Percentiles rank a stretch among this genome's conserved stretches.
Evolutionary conservation across 2,113 vertebrate species (phyloP).

Genomic region (Zosterops japonicus): DNA sequence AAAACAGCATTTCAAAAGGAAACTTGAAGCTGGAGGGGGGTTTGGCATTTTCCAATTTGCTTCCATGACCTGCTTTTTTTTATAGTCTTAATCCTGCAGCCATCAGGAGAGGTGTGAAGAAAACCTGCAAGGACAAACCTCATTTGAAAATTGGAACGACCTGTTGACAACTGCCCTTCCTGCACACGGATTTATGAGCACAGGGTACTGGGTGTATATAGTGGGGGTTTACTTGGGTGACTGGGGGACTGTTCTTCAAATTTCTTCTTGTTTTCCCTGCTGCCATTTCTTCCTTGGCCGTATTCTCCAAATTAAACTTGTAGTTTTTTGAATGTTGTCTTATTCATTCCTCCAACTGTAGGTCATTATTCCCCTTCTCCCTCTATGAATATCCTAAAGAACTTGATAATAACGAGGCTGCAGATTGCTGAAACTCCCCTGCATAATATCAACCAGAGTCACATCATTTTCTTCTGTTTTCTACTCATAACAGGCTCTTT

Average conservation of each 20-base stretch:
- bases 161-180: conserved; percentile 16
- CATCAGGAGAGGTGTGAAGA: conserved; percentile 36
- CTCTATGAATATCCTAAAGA: not conserved
- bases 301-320: not conserved
- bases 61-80: not conserved
- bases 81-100: conserved; percentile 1
- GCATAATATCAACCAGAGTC: not conserved
- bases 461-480: not conserved
- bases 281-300: not conserved
- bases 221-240: not conserved
- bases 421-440: not conserved
- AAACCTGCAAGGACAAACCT: conserved; percentile 43
- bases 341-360: not conserved
- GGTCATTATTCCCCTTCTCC: not conserved
- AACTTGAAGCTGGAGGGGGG: not conserved
- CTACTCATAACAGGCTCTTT: not conserved
- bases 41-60: conserved; percentile 7
- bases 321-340: not conserved
- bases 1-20: not conserved
- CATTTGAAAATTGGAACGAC: conserved; percentile 5
- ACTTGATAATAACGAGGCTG: not conserved
- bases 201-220: not conserved
- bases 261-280: not conserved
- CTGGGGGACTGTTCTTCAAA: not conserved
- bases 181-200: not conserved